These are phyloP conservation scores for Melanotaenia duboulayi DNA, from an alignment of 2,113 vertebrate genomes.

Conservation along the genomic window DNA sequence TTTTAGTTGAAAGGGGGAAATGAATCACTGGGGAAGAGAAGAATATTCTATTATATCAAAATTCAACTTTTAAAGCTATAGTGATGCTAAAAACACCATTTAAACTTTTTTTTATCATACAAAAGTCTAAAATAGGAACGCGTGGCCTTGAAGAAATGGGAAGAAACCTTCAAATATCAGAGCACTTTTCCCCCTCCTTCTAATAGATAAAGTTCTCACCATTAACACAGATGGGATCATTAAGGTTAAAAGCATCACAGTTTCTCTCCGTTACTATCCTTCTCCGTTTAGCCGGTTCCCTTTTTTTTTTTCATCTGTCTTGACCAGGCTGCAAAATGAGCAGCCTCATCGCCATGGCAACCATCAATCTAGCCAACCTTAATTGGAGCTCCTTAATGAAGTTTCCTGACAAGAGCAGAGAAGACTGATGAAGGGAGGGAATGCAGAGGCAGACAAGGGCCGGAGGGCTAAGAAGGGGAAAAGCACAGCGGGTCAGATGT, in stretches of 20 bases:
- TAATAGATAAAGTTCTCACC: not conserved
- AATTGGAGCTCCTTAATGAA: constrained; percentile 66
- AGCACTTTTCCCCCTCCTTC: too few species aligned
- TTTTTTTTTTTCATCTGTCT: not conserved
- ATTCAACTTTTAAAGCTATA: too few species aligned
- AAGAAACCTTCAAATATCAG: too few species aligned
- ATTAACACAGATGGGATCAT: not conserved
- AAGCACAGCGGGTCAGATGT: constrained; percentile 22
- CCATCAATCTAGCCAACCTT: constrained; percentile 32
- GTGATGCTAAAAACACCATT: too few species aligned
- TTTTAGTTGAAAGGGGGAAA: too few species aligned
- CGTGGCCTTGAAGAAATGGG: not conserved
- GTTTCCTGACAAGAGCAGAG: constrained; percentile 32
- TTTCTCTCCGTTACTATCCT: not conserved
- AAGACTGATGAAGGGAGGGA: constrained; percentile 49
- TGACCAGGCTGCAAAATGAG: constrained; percentile 32
- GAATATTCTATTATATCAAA: too few species aligned
- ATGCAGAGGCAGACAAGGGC: not conserved
- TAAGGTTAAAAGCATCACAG: not conserved
- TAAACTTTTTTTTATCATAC: too few species aligned
- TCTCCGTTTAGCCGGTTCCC: not conserved
- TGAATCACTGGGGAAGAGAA: too few species aligned
- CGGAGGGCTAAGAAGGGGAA: not conserved
- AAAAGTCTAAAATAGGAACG: not conserved
- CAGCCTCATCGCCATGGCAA: constrained; percentile 22